Conservation (phyloP, 2,113 vertebrate species). For the Carassius carassius region DNA sequence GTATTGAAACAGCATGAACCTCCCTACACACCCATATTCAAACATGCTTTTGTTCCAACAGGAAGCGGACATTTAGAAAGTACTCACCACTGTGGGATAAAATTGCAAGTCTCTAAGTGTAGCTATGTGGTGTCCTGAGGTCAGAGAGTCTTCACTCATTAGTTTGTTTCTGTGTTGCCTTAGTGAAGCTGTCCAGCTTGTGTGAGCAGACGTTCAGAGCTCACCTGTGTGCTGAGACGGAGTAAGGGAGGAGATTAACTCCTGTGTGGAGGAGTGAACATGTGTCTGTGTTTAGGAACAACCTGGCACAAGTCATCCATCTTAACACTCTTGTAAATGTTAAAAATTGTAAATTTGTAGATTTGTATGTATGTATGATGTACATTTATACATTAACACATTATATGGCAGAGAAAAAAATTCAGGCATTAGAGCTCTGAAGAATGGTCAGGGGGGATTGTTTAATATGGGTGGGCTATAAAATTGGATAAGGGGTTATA, state of each 20-base stretch:
- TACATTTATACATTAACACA: background rate
- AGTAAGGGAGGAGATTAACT: constrained; percentile 53
- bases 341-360: constrained; percentile 50
- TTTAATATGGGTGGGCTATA: background rate
- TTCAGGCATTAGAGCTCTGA: background rate
- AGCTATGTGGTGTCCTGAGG: background rate
- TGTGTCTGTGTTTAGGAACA: constrained; percentile 46
- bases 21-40: constrained; percentile 39
- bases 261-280: constrained; percentile 54
- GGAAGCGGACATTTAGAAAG: constrained; percentile 6
- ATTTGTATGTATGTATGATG: background rate
- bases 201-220: background rate
- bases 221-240: constrained; percentile 60
- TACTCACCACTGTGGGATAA: constrained; percentile 63
- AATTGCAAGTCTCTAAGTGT: background rate
- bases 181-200: constrained; percentile 6
- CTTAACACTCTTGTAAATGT: background rate
- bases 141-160: background rate
- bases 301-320: constrained; percentile 68
- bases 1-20: constrained; percentile 67
- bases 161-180: background rate
- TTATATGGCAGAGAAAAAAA: background rate
- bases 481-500: background rate
- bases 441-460: no score
- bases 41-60: background rate